Conservation (phyloP, 1,140 invertebrate genomes). For the Battus philenor region DNA sequence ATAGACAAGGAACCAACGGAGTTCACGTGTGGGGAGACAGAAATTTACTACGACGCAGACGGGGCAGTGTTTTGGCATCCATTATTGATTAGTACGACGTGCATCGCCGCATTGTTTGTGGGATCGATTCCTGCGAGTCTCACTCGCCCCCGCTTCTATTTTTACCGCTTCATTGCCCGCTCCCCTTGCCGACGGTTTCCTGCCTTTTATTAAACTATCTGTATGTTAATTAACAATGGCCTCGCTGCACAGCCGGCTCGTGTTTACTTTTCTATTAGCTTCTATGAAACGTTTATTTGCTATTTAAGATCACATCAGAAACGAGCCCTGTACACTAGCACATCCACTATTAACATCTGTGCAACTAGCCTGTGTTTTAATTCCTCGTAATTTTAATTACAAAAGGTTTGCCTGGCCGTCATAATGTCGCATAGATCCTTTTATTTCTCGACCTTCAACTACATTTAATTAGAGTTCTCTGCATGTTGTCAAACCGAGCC, state of each 20-base stretch:
- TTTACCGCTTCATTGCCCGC: slow-evolving; percentile 73
- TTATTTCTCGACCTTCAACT: slow-evolving; percentile 65
- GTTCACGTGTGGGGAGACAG: no score
- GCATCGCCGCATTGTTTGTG: slow-evolving; percentile 52
- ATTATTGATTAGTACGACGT: slow-evolving; percentile 63
- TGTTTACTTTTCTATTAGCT: slow-evolving; percentile 67
- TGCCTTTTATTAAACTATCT: slow-evolving; percentile 75
- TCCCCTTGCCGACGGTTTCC: slow-evolving; percentile 68
- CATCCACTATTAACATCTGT: slow-evolving; percentile 34
- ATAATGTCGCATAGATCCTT: slow-evolving; percentile 46
- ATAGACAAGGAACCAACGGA: no score
- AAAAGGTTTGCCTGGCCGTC: slow-evolving; percentile 23
- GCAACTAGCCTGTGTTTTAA: slow-evolving; percentile 24
- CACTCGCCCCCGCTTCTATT: slow-evolving; percentile 69
- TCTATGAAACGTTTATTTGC: slow-evolving; percentile 47
- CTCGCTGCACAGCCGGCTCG: slow-evolving; percentile 46
- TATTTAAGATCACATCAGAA: slow-evolving; percentile 41
- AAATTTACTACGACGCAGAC: neutral
- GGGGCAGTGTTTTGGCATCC: slow-evolving; percentile 22
- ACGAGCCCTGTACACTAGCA: slow-evolving; percentile 19
- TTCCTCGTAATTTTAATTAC: slow-evolving; percentile 21
- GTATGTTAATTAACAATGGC: slow-evolving; percentile 75
- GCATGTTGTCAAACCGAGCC: slow-evolving; percentile 56
- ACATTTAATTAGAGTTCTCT: slow-evolving; percentile 65
- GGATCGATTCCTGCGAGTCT: slow-evolving; percentile 63